Conservation (phyloP, 2,113 vertebrate species). For the Cyrtonyx montezumae region DNA sequence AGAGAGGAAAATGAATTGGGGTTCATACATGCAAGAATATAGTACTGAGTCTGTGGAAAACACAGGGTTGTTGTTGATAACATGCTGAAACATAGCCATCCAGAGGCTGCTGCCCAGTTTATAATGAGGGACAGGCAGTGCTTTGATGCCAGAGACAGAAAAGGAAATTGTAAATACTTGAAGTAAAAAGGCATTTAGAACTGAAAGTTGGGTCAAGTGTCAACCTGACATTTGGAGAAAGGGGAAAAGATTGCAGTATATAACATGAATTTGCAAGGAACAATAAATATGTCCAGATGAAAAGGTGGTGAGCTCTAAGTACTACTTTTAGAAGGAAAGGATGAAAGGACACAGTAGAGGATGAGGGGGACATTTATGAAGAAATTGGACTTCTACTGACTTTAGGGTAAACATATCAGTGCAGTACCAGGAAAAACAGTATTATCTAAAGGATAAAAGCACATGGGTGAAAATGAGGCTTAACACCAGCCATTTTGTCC, state of each 20-base stretch:
- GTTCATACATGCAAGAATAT: neutral
- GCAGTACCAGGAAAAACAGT: neutral
- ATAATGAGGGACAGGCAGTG: neutral
- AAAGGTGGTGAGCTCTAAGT: neutral
- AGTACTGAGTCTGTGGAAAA: neutral
- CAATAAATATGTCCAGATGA: neutral
- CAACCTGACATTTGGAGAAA: neutral
- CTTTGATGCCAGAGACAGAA: neutral
- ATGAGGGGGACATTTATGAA: neutral
- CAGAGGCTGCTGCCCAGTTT: neutral
- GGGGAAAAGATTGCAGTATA: neutral
- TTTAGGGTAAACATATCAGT: neutral
- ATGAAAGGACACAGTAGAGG: neutral
- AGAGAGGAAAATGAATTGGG: neutral
- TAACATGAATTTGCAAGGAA: neutral
- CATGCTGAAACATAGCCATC: neutral
- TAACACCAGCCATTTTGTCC: neutral
- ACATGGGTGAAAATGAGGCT: neutral
- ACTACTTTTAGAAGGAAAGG: neutral
- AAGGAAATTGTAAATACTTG: neutral
- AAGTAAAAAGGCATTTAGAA: neutral
- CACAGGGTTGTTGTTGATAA: neutral
- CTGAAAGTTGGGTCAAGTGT: neutral
- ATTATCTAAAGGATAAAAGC: neutral
- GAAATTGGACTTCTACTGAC: neutral